A percentile compares a stretch with the other conserved stretches of the same genome.
Conservation (phyloP, 2,888 invertebrate species). For the Apocheima hispidaria region DNA sequence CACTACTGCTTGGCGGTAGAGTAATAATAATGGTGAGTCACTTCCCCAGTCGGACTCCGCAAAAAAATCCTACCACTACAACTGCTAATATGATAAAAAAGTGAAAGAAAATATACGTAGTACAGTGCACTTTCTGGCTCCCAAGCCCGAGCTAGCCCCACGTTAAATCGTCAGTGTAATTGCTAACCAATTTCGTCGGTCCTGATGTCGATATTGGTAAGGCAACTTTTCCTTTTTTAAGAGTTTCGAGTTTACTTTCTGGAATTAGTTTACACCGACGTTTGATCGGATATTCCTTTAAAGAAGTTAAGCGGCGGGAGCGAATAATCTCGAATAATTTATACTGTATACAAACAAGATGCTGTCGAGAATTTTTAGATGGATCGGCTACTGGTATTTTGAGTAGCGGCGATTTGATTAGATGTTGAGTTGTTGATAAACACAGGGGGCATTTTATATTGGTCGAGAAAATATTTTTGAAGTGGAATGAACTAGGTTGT, state of each 20-base stretch:
- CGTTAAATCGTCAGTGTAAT: constrained; percentile 78
- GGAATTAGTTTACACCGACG: constrained; percentile 83
- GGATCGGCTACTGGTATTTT: constrained; percentile 61
- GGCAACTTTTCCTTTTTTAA: constrained; percentile 67
- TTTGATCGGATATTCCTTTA: constrained; percentile 84
- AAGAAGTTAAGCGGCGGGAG: constrained; percentile 72
- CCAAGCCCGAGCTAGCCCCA: constrained; percentile 42
- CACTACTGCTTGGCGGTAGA: too few relatives aligned
- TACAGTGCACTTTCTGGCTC: constrained; percentile 44
- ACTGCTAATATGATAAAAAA: neutral
- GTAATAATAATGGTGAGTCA: neutral
- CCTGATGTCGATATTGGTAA: constrained; percentile 67
- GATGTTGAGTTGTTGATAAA: constrained; percentile 35
- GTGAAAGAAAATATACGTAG: constrained; percentile 7
- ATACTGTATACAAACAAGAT: constrained; percentile 63
- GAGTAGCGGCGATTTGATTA: constrained; percentile 41
- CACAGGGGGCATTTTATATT: constrained; percentile 20
- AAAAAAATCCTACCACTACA: too few relatives aligned
- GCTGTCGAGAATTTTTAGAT: constrained; percentile 57
- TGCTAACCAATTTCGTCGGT: constrained; percentile 76
- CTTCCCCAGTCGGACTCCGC: too few relatives aligned
- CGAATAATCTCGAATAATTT: constrained; percentile 70
- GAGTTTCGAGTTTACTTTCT: constrained; percentile 78
- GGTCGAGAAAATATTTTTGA: constrained; percentile 3
- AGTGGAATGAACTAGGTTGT: constrained; percentile 2